Evolutionary conservation across 2,888 invertebrate genomes (phyloP), one percentile per base, ranked within the genome.

Genomic region (Drosophila acutilabella): DNA sequence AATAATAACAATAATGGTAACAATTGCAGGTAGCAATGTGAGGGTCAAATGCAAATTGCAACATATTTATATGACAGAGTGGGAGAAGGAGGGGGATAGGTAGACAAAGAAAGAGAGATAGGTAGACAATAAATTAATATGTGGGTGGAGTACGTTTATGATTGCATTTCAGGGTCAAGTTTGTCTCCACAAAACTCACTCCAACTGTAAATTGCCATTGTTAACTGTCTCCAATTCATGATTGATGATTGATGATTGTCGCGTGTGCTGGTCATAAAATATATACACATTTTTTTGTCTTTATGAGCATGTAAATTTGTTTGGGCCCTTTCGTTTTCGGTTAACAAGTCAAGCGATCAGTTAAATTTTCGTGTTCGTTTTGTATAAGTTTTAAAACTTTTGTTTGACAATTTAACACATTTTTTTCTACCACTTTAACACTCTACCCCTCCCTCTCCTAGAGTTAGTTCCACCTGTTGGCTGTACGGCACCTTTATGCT

Each of bases 1-100:
- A 38, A 23, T 64, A 47, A 48, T 13, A 8, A 47, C 11, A 47
- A 57, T 30, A 60, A 45, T 23, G 42, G 54, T 48, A 69, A 82
- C 71, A 66, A 65, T 61, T 60, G 66, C 71, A 64, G 44, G 68
- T 66, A 65, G 65, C 58, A 71, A 71, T 74, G 47, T 78, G 75
- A 75, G 78, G 86, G 86, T 85, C 88, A 82, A 82, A 84, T 87
- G 83, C 85, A 84, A 83, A 84, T 84, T 88, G 88, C 84, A 84
- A 80, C 84, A 87, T 65, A 72, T 62, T 26, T 41, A 30, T 51
- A 16, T 18, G 53, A 33, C 38, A 54, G 52, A 44, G 14, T 42
- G 62, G 64, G n/a, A 38, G 38, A 14, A 14, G 30, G 10, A 50
- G 36, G 4, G 13, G 11, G 3, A 33, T 23, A 23, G 23, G 23